Evolutionary conservation across 1,140 invertebrate species (phyloP), one percentile per base, ranked within the genome.

Genomic region (Tetragonula clypearis): DNA sequence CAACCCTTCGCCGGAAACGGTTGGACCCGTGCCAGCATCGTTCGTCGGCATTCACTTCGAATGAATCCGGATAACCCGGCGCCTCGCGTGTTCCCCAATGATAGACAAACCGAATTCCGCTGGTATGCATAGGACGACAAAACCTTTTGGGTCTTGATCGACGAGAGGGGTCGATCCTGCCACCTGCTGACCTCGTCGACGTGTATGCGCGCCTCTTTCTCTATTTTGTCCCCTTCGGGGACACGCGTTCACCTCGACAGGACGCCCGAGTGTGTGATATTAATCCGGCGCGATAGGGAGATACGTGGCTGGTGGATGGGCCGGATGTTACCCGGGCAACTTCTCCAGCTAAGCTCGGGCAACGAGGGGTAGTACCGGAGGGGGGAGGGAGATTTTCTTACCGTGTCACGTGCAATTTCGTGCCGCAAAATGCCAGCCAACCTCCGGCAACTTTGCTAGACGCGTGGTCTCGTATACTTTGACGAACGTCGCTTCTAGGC

Each of bases 21-120:
- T 84, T 88, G 87, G 87, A 87, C 17, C 77, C 4, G 11, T 53
- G 87, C 87, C 87, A 88, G 82, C 11, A 88, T 88, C 86, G 82
- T 88, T 74, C 56, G 73, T 35, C 12, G 53, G 71, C 19, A 62
- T 72, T 68, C 80, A 41, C 56, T 77, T 49, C 55, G 76, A 68
- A 26, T 65, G 35, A 35, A 68, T 41, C 75, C 60, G 30, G 71
- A 49, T 53, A n/a, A 35, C 21, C 21, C 19, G 26, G 58, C 60
- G 81, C 53, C 35, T 58, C 30, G 41, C 41, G 58, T 21, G 49
- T n/a, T 35, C 56, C 56, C 55, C 58, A 3, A 15, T 35, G 65
- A 84, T 68, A 85, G 86, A 88, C 87, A 88, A 88, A 85, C 82
- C 56, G n/a, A 79, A 84, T 84, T 84, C 72, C 60, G 49, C 21